Evolutionary conservation across 2,888 invertebrate genomes (phyloP).

Genomic region (Choreutis nemorana): DNA sequence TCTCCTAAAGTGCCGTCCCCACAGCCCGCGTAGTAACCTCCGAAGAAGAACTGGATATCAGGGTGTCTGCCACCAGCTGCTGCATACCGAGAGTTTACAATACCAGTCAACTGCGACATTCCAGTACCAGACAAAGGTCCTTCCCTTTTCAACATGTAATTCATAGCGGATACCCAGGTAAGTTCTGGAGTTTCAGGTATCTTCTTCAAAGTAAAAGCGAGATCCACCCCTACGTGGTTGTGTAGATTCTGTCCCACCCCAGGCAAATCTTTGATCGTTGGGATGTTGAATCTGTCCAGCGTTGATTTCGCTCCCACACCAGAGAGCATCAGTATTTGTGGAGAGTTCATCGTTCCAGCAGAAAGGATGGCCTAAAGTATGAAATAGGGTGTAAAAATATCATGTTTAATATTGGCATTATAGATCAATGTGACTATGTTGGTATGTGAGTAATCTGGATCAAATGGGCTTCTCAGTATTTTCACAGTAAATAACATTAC

Average conservation of each 20-base stretch:
- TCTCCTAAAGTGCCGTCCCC: conserved; percentile 54
- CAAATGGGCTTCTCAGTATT: too few species aligned
- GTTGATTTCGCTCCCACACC: conserved; percentile 72
- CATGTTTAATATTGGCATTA: too few species aligned
- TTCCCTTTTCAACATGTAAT: conserved; percentile 66
- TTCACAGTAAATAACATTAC: too few species aligned
- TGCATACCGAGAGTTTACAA: conserved; percentile 63
- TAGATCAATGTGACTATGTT: too few species aligned
- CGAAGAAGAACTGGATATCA: conserved; percentile 73
- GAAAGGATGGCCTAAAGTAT: conserved; percentile 60
- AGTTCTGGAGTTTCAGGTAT: conserved; percentile 61
- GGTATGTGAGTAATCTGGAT: too few species aligned
- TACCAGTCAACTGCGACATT: conserved; percentile 65
- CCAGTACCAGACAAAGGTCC: conserved; percentile 73
- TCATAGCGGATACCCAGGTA: conserved; percentile 68
- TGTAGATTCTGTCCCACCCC: conserved; percentile 76
- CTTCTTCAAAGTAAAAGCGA: conserved; percentile 63
- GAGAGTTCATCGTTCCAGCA: conserved; percentile 72
- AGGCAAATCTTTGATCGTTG: conserved; percentile 67
- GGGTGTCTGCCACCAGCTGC: conserved; percentile 68
- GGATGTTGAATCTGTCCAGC: conserved; percentile 65
- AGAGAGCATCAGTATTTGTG: conserved; percentile 71
- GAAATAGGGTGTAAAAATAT: conserved; percentile 12
- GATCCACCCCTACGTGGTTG: conserved; percentile 70
- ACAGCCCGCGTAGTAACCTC: conserved; percentile 70